Percentiles rank a stretch among this genome's conserved stretches.
These are phyloP conservation scores for Pitta sordida DNA, from an alignment of 2,113 vertebrate species.

Conservation along the genomic window DNA sequence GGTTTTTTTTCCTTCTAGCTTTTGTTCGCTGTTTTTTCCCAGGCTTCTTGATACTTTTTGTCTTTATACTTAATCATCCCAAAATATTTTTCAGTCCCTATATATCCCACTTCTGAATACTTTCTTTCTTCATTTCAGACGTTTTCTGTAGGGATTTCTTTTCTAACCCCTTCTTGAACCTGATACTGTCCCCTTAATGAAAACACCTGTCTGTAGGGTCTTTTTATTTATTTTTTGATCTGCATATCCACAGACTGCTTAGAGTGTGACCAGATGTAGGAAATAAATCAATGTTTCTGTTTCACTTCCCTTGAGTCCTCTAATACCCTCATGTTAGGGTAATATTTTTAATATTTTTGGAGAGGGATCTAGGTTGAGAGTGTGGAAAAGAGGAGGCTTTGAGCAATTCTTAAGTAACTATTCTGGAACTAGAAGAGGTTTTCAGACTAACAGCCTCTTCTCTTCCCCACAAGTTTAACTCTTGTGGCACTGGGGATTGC, in stretches of 20 bases:
- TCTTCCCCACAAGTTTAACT: background rate
- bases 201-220: background rate
- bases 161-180: fast-evolving
- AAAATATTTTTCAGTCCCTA: background rate
- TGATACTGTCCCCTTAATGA: background rate
- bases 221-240: background rate
- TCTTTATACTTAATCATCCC: background rate
- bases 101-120: background rate
- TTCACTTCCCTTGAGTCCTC: background rate
- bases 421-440: background rate
- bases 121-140: background rate
- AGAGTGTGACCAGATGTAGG: background rate
- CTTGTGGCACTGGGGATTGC: background rate
- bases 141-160: background rate
- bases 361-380: background rate
- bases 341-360: background rate
- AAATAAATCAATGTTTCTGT: background rate
- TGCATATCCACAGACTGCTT: background rate
- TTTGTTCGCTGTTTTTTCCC: background rate
- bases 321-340: background rate
- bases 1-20: background rate
- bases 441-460: background rate
- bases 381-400: background rate
- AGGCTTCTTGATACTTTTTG: background rate
- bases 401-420: background rate